Percentiles rank a stretch among this genome's conserved stretches.
phyloP scores from a whole-genome alignment of 2,113 vertebrate species.

The Rhodinocichla rosea region DNA sequence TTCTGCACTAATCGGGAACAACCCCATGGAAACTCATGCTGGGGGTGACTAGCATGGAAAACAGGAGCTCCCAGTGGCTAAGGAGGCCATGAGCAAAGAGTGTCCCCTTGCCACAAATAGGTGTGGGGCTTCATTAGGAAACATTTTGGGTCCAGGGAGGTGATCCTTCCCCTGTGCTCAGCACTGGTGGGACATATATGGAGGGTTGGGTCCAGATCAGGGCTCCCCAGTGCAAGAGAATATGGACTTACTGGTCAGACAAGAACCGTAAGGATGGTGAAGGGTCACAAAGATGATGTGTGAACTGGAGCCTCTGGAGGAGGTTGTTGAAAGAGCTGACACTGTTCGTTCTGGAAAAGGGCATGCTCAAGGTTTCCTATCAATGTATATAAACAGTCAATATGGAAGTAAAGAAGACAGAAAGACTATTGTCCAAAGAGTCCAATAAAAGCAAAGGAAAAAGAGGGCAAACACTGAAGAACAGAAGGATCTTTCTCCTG shows the following conservation, averaged over 20 bases:
- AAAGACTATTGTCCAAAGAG: not conserved
- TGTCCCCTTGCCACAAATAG: not conserved
- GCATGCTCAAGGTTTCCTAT: not conserved
- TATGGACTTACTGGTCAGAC: not conserved
- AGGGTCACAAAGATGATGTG: not conserved
- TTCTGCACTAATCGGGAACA: not conserved
- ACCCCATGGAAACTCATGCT: not conserved
- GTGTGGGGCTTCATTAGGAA: not conserved
- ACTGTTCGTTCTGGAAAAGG: not conserved
- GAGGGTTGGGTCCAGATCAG: not conserved
- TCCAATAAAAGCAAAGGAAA: not conserved
- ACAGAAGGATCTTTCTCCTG: not conserved
- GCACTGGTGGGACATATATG: not conserved
- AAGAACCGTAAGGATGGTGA: not conserved
- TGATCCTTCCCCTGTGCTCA: not conserved
- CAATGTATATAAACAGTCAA: not conserved
- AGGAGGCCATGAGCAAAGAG: not conserved
- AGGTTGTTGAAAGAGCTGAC: not conserved
- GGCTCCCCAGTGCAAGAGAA: not conserved
- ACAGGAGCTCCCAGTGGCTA: not conserved
- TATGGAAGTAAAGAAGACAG: not conserved
- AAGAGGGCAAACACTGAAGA: not conserved
- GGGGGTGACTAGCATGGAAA: rapidly evolving
- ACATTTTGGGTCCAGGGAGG: not conserved
- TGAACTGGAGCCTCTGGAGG: not conserved